Evolutionary conservation across 2,888 invertebrate species (phyloP), one percentile per base, ranked within the genome.

Genomic region (Leptogaster cylindrica): DNA sequence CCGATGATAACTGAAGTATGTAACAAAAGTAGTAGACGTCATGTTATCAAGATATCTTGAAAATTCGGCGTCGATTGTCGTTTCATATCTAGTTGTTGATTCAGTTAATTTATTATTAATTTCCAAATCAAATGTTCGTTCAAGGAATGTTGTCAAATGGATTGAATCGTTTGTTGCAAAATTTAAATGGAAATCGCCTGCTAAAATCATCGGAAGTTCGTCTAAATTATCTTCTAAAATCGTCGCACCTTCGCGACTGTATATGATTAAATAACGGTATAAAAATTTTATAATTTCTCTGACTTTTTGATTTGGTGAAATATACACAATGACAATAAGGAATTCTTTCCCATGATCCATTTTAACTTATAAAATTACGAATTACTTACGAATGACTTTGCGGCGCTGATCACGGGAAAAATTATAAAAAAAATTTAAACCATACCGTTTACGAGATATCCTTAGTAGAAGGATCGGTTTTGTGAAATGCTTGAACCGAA

Each of bases 11-110:
- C 46, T 46, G n/a, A 20, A 44, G 2, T 18, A 44, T 2, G 16
- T 18, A 18, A 46, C 23, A 46, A 46, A 46, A 46, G 20, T 46
- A 46, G 1, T 18, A 20, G 46, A 46, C 1, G 20, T 20, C 5
- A 46, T 18, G 46, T 46, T 46, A 46, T 46, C 44, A 18, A 20
- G 46, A n/a, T 46, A 46, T 46, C 46, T 46, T 10, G 46, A 20
- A 20, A 46, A 46, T 46, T 23, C 20, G 1, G 10, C 20, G 5
- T 23, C 46, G 18, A 46, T 46, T 20, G 46, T 20, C 2, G 23
- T 20, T 46, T 23, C 20, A 46, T 18, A 46, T 23, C 10, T 46
- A 20, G 23, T 46, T 20, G 46, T 46, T 4, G 46, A 2, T 46
- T 46, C 20, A 20, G 10, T 20, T 46, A 23, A n/a, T 2, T 20